Percentiles rank a stretch among this genome's conserved stretches.
Conservation (phyloP, 2,888 invertebrate genomes). For the Andrena hattorfiana region DNA sequence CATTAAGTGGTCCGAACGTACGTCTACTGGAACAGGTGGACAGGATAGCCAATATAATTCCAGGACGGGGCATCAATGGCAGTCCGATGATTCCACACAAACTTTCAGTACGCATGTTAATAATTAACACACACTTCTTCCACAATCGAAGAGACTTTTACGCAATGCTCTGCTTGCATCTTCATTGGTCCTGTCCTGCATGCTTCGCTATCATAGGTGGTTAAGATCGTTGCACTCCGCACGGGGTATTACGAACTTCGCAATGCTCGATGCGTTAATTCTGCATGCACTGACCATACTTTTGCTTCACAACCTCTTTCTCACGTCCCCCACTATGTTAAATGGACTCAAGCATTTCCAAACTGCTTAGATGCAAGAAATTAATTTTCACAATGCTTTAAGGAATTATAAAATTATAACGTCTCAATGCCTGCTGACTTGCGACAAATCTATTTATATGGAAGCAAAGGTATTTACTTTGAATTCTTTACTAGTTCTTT, state of each 20-base stretch:
- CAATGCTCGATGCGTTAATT: not conserved
- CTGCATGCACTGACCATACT: not conserved
- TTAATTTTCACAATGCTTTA: constrained; percentile 55
- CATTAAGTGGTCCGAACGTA: constrained; percentile 81
- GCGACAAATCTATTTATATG: constrained; percentile 63
- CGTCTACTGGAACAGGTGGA: constrained; percentile 82
- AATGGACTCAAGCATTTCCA: constrained; percentile 21
- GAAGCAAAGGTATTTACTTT: constrained; percentile 66
- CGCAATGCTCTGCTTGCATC: constrained; percentile 17
- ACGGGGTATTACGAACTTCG: not conserved
- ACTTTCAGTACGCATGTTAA: constrained; percentile 84
- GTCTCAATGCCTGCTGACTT: constrained; percentile 61
- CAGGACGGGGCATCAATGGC: constrained; percentile 80
- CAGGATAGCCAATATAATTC: constrained; percentile 80
- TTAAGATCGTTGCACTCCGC: not conserved
- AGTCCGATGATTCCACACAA: constrained; percentile 77
- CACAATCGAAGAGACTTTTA: constrained; percentile 26
- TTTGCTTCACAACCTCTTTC: constrained; percentile 6
- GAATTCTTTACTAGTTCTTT: constrained; percentile 39
- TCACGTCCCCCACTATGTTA: constrained; percentile 11
- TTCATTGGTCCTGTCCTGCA: not conserved
- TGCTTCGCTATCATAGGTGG: constrained; percentile 2
- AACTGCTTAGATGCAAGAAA: constrained; percentile 47
- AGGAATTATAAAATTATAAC: constrained; percentile 58
- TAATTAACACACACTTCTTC: constrained; percentile 70